phyloP scores from a whole-genome alignment of 2,888 invertebrate genomes.

The Ornithoptera priamus region DNA sequence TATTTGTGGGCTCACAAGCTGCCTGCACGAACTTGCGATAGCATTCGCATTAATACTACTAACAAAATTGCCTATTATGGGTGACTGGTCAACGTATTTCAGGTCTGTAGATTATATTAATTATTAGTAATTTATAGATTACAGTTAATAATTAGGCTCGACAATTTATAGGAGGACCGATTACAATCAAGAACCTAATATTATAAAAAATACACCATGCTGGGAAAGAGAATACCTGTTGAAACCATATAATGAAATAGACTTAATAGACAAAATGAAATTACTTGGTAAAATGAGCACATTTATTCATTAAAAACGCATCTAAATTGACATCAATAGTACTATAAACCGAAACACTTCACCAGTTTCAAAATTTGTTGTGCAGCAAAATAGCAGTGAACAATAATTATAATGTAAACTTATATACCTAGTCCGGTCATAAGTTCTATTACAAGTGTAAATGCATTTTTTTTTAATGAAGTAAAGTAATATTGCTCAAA shows the following conservation, averaged over 20 bases:
- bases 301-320: not conserved
- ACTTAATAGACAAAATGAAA: slow-evolving; percentile 19
- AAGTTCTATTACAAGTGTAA: no score
- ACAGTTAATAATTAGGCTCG: not conserved
- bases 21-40: not conserved
- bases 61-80: not conserved
- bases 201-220: slow-evolving; percentile 11
- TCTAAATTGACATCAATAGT: not conserved
- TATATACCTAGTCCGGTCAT: no score
- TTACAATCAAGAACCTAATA: slow-evolving; percentile 11
- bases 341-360: not conserved
- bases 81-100: not conserved
- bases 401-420: no score
- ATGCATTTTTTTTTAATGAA: no score
- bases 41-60: not conserved
- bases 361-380: no score
- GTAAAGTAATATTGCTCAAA: no score
- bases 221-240: slow-evolving; percentile 23
- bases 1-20: not conserved
- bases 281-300: slow-evolving; percentile 17
- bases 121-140: not conserved
- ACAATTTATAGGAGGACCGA: slow-evolving; percentile 18
- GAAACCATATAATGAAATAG: slow-evolving; percentile 2
- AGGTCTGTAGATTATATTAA: not conserved
- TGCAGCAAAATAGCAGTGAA: no score